Evolutionary conservation across 2,888 invertebrate species (phyloP), one percentile per base, ranked within the genome.

Genomic region (Petrolisthes cinctipes): DNA sequence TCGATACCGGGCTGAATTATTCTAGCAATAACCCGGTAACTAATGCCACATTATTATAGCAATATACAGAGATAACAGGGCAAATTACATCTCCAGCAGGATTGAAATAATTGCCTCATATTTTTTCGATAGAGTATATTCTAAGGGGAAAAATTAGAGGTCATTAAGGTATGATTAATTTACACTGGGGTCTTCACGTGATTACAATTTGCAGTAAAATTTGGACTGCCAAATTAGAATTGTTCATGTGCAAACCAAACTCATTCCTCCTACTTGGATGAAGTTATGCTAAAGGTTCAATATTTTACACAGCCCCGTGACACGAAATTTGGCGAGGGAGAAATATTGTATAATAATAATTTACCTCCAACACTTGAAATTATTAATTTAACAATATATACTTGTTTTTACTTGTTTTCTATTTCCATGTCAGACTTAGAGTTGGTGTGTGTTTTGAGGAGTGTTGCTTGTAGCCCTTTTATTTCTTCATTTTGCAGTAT

Each of bases 21-120:
- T 61, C 76, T 78, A 78, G 84, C 84, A 84, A 84, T 84, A 84
- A 84, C 76, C 61, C 78, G 78, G 78, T 66, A 75, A 78, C 66
- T 84, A 84, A 76, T 66, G 75, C 66, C 84, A 78, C 75, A 84
- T 84, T 84, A 84, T 84, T 84, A 84, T 84, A 84, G 78, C 66
- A 84, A 78, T 84, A 84, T 84, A 78, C 57, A 61, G 61, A 76
- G 83, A 75, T 78, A 84, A 78, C 76, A 84, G 78, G 78, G 82
- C 82, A 82, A 82, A 82, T 82, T 82, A 82, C 82, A 82, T 82
- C 82, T 82, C 82, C 82, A 75, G 73, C 78, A 84, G 76, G 84
- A 84, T 84, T 84, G 61, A 75, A 78, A 66, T 84, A 84, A 78
- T 78, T 78, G 84, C 84, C 57, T 66, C 84, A 61, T 57, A 61